Evolutionary conservation across 2,888 invertebrate species (phyloP).

Genomic region (Blastobasis lacticolella): DNA sequence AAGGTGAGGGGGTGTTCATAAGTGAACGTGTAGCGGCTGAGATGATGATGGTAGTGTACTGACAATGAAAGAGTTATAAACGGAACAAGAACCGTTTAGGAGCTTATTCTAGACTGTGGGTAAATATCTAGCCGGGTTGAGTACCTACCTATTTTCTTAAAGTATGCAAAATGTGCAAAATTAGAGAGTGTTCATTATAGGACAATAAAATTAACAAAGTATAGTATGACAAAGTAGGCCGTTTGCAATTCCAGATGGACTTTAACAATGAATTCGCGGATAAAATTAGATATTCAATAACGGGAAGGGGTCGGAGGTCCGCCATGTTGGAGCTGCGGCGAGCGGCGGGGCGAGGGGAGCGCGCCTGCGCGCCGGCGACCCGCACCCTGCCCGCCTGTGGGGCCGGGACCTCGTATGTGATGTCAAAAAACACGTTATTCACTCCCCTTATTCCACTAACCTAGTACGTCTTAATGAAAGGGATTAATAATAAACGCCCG

Average conservation of each 20-base stretch:
- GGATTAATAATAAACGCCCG: slow-evolving; percentile 45
- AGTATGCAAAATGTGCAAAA: too few species aligned
- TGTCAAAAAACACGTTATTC: slow-evolving; percentile 73
- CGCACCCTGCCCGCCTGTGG: slow-evolving; percentile 55
- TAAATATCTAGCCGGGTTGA: too few species aligned
- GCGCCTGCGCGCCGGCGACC: slow-evolving; percentile 61
- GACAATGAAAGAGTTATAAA: too few species aligned
- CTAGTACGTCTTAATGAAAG: slow-evolving; percentile 61
- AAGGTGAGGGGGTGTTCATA: too few species aligned
- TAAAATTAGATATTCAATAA: slow-evolving; percentile 74
- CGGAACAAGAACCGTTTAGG: too few species aligned
- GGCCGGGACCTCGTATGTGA: slow-evolving; percentile 62
- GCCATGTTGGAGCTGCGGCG: slow-evolving; percentile 64
- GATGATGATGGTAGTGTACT: too few species aligned
- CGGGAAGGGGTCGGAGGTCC: slow-evolving; percentile 60
- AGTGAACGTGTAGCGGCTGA: too few species aligned
- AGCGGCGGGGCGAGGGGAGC: slow-evolving; percentile 57
- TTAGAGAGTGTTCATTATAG: too few species aligned
- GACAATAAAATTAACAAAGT: too few species aligned
- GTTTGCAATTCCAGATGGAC: slow-evolving; percentile 36
- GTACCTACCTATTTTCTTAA: too few species aligned
- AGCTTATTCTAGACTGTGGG: too few species aligned
- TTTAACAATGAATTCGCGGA: slow-evolving; percentile 59
- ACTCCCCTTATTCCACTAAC: slow-evolving; percentile 67
- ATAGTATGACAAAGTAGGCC: slow-evolving; percentile 22